Evolutionary conservation across 2,888 invertebrate species (phyloP), one percentile per base, ranked within the genome.

Genomic region (Clepsis dumicolana): DNA sequence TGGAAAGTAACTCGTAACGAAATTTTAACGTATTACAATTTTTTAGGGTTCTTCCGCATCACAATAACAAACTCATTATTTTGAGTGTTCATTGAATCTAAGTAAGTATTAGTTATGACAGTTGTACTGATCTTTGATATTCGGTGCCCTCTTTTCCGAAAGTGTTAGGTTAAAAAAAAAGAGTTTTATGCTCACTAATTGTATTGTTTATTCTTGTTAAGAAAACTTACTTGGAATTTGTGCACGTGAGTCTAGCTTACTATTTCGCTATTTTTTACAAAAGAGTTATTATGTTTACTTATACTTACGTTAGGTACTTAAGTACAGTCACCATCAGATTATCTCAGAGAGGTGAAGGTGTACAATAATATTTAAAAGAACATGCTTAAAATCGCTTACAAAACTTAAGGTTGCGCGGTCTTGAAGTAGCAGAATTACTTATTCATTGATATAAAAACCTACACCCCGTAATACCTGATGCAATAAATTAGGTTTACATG

Each of bases 101-200:
- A n/a, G n/a, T n/a, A n/a, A n/a, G n/a, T n/a, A n/a, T n/a, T n/a
- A n/a, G n/a, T n/a, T n/a, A n/a, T n/a, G n/a, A n/a, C n/a, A n/a
- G n/a, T 18, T 44, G 44, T 44, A 44, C n/a, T 21, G 48, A 48
- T 48, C 21, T 48, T 21, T 21, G 12, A 12, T 18, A 14, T 44
- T 48, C 48, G 18, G 21, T 21, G 48, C 48, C 48, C 48, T 48
- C 48, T 10, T 18, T 52, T 52, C 25, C 52, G 4, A 8, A 52
- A 52, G 5, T 52, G 27, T 7, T 14, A 27, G 5, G n/a, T 21
- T 48, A 12, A 10, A 21, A 21, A 21, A 21, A 44, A 8, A 44
- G n/a, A n/a, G n/a, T n/a, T n/a, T n/a, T n/a, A n/a, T n/a, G n/a
- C n/a, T n/a, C n/a, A n/a, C n/a, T n/a, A n/a, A n/a, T n/a, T n/a